These are phyloP conservation scores for Malaclemys terrapin DNA, from an alignment of 2,113 vertebrate genomes.

Conservation along the genomic window DNA sequence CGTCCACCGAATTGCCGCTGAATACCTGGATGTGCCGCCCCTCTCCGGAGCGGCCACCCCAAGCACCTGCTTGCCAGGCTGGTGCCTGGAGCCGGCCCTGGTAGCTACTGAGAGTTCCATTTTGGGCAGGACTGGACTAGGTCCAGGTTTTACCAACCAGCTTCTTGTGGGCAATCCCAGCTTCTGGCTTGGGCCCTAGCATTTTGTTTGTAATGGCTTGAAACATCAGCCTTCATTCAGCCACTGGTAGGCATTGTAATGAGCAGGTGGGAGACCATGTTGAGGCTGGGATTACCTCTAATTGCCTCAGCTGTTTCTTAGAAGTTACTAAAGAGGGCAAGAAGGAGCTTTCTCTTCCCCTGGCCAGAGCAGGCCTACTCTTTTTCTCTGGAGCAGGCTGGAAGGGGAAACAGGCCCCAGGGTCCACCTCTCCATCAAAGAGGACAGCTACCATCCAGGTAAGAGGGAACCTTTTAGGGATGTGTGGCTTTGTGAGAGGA, in stretches of 20 bases:
- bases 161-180: not conserved
- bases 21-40: too few relatives aligned
- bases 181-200: not conserved
- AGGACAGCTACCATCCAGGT: not conserved
- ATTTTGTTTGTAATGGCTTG: not conserved
- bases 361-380: not conserved
- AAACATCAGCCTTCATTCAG: not conserved
- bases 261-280: not conserved
- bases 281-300: not conserved
- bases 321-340: not conserved
- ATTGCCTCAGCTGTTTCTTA: not conserved
- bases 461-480: not conserved
- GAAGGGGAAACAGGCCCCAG: not conserved
- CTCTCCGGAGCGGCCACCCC: too few relatives aligned
- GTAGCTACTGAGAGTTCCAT: not conserved
- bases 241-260: not conserved
- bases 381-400: rapidly evolving
- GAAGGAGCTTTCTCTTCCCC: not conserved
- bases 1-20: too few relatives aligned
- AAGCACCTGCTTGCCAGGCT: too few relatives aligned
- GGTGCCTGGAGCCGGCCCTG: too few relatives aligned
- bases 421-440: not conserved
- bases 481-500: not conserved
- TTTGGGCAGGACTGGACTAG: not conserved
- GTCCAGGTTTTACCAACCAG: not conserved